phyloP scores from a whole-genome alignment of 1,140 invertebrate genomes.

The Trichonephila clavata region DNA sequence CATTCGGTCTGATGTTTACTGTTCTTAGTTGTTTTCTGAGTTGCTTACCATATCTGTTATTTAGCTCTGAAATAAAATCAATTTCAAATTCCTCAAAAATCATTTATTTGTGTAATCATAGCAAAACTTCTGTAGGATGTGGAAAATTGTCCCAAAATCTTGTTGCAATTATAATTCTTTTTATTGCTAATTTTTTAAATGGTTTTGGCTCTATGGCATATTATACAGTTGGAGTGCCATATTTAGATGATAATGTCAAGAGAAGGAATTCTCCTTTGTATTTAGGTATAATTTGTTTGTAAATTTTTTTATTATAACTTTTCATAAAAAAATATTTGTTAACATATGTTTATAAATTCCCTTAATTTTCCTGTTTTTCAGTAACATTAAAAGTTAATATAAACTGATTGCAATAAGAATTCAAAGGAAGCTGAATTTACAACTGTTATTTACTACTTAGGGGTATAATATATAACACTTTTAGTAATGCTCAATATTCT shows the following conservation, averaged over 20 bases:
- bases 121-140: not conserved
- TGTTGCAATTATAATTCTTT: slow-evolving; percentile 73
- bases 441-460: no score
- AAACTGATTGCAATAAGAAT: no score
- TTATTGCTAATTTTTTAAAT: slow-evolving; percentile 77
- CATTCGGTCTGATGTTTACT: slow-evolving; percentile 86
- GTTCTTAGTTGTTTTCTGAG: slow-evolving; percentile 86
- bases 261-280: slow-evolving; percentile 79
- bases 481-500: no score
- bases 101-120: not conserved
- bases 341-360: no score
- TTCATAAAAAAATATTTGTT: no score
- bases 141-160: slow-evolving; percentile 4
- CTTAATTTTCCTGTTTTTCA: no score
- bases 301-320: not conserved
- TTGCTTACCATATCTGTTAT: slow-evolving; percentile 86
- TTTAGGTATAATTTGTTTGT: slow-evolving; percentile 44
- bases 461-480: no score
- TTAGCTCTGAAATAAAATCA: slow-evolving; percentile 82
- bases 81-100: not conserved
- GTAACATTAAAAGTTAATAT: no score
- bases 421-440: no score
- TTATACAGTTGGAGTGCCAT: slow-evolving; percentile 79
- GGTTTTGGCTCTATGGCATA: slow-evolving; percentile 78
- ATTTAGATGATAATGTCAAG: slow-evolving; percentile 80